A percentile compares a stretch with the other conserved stretches of the same genome.
These are phyloP conservation scores for Rhinophrynus dorsalis DNA, from an alignment of 2,797 vertebrate species.

Conservation along the genomic window DNA sequence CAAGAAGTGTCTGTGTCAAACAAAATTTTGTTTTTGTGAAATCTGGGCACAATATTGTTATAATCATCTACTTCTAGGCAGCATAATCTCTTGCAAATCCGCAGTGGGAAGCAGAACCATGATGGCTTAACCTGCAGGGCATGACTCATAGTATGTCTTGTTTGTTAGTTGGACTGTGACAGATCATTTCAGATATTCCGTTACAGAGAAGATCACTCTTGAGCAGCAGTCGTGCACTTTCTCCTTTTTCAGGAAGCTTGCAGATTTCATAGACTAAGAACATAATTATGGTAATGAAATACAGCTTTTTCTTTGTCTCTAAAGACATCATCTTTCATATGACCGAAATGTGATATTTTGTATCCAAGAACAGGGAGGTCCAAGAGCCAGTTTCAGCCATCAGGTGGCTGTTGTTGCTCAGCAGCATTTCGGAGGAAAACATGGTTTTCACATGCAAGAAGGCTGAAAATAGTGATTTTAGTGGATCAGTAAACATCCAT, in stretches of 20 bases:
- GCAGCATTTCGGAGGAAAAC: too few relatives aligned
- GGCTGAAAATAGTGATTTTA: too few relatives aligned
- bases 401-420: too few relatives aligned
- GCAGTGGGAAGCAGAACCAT: not conserved
- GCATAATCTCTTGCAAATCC: not conserved
- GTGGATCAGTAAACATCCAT: too few relatives aligned
- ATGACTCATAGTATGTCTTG: slow-evolving; percentile 15
- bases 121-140: slow-evolving; percentile 22
- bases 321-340: not conserved
- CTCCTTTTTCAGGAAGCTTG: slow-evolving; percentile 14
- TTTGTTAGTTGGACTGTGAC: slow-evolving; percentile 22
- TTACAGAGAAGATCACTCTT: slow-evolving; percentile 9
- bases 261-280: slow-evolving; percentile 22
- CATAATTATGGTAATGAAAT: slow-evolving; percentile 32
- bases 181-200: slow-evolving; percentile 24
- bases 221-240: not conserved
- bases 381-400: too few relatives aligned
- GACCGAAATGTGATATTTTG: not conserved
- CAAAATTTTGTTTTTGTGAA: slow-evolving; percentile 7
- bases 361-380: not conserved
- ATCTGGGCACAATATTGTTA: slow-evolving; percentile 3
- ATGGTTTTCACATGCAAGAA: too few relatives aligned
- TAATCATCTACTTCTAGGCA: slow-evolving; percentile 15
- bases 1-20: not conserved
- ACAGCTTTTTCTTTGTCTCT: not conserved